These are phyloP conservation scores for Boulengeromyrus knoepffleri DNA, from an alignment of 2,113 vertebrate genomes.

Conservation along the genomic window DNA sequence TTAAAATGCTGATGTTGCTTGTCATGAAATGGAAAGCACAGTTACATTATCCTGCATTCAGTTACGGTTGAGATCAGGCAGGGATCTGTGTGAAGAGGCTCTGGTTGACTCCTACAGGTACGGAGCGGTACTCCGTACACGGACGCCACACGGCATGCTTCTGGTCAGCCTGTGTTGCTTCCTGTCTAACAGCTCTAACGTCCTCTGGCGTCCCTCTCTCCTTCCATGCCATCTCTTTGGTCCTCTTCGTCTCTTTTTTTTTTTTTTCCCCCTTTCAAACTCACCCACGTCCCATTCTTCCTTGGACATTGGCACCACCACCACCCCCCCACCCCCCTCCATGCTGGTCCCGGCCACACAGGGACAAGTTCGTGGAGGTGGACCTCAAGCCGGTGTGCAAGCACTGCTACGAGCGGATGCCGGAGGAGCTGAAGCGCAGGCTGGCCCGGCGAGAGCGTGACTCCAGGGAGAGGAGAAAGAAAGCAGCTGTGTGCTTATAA, in stretches of 20 bases:
- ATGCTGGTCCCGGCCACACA: conserved; percentile 49
- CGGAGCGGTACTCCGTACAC: neutral
- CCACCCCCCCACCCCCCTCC: conserved; percentile 35
- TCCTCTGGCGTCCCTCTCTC: conserved; percentile 16
- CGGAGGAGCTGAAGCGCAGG: conserved; percentile 88
- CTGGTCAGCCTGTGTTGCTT: neutral
- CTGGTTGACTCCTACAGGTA: neutral
- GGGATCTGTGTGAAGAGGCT: neutral
- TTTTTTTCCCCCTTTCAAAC: conserved; percentile 13
- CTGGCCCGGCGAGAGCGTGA: conserved; percentile 85
- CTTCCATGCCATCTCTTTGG: neutral
- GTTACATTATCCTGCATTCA: neutral
- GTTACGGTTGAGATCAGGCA: neutral
- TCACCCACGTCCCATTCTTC: conserved; percentile 41
- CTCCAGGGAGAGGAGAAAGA: conserved; percentile 90
- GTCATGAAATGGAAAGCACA: neutral
- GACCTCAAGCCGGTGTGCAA: conserved; percentile 98
- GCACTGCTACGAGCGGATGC: conserved; percentile 93
- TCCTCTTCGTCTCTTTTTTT: conserved; percentile 13
- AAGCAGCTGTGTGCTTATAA: conserved; percentile 90
- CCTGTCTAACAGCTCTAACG: neutral
- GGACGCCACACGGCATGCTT: neutral
- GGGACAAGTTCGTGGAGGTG: conserved; percentile 98
- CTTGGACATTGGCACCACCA: conserved; percentile 38
- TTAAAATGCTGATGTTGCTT: neutral